phyloP scores from a whole-genome alignment of 2,888 invertebrate species.

The Megamerina dolium region DNA sequence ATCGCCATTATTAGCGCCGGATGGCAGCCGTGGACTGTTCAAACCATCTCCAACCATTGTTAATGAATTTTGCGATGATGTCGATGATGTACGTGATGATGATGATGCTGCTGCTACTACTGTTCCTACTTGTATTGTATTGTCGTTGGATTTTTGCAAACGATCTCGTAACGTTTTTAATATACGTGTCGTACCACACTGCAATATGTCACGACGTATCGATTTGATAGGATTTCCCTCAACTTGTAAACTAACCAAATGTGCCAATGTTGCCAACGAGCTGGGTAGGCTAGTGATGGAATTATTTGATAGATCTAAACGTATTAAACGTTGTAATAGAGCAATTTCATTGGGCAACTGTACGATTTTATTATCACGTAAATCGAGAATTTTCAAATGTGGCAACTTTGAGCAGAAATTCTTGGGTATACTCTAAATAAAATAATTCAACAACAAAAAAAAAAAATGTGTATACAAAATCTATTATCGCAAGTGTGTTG shows the following conservation, averaged over 20 bases:
- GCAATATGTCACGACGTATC: slow-evolving; percentile 75
- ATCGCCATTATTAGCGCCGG: slow-evolving; percentile 18
- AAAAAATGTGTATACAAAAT: slow-evolving; percentile 5
- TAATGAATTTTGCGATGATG: slow-evolving; percentile 27
- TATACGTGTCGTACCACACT: slow-evolving; percentile 76
- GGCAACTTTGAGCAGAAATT: slow-evolving; percentile 68
- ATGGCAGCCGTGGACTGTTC: slow-evolving; percentile 24
- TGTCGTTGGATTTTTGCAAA: slow-evolving; percentile 18
- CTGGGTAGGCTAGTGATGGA: slow-evolving; percentile 63
- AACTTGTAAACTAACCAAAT: slow-evolving; percentile 73
- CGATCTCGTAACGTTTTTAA: slow-evolving; percentile 70
- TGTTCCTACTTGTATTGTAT: background rate
- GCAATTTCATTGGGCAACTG: slow-evolving; percentile 73
- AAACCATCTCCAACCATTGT: slow-evolving; percentile 42
- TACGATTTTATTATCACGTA: slow-evolving; percentile 76
- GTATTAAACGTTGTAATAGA: slow-evolving; percentile 66
- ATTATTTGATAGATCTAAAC: slow-evolving; percentile 82
- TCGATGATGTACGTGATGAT: slow-evolving; percentile 1
- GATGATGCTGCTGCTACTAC: slow-evolving; percentile 4
- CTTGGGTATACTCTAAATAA: slow-evolving; percentile 59
- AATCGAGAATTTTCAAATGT: slow-evolving; percentile 67
- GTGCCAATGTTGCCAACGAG: slow-evolving; percentile 63
- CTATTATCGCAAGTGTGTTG: slow-evolving; percentile 1
- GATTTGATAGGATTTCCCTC: slow-evolving; percentile 82
- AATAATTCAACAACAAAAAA: slow-evolving; percentile 17